These are phyloP conservation scores for Mythimna albipuncta DNA, from an alignment of 2,888 invertebrate species.

Conservation along the genomic window DNA sequence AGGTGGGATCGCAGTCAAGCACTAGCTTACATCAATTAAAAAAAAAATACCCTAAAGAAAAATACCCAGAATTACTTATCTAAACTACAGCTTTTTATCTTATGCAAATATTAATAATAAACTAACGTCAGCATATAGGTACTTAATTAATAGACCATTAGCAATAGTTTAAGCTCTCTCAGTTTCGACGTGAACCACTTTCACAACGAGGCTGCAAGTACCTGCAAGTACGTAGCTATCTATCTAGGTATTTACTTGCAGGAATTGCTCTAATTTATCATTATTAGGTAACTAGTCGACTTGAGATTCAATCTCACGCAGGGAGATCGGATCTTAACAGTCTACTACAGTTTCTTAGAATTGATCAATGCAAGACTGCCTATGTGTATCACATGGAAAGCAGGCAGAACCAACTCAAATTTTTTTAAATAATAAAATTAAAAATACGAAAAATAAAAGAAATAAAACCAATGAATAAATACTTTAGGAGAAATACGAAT, in stretches of 20 bases:
- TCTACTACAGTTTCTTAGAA: neutral
- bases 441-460: no score
- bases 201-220: conserved; percentile 40
- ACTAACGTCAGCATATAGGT: neutral
- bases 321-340: no score
- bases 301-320: conserved; percentile 28
- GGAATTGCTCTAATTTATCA: conserved; percentile 42
- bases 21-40: no score
- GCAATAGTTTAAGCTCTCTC: conserved; percentile 10
- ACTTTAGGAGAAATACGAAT: no score
- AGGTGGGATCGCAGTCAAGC: no score
- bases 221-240: neutral
- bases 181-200: conserved; percentile 48
- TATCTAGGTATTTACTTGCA: neutral
- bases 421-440: no score
- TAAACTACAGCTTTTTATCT: neutral
- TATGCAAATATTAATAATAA: neutral
- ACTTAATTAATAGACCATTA: conserved; percentile 25
- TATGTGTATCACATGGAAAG: neutral
- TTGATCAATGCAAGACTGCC: neutral
- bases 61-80: neutral
- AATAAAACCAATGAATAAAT: no score
- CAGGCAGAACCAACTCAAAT: neutral
- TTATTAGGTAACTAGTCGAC: conserved; percentile 2
- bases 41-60: no score